phyloP scores from a whole-genome alignment of 2,797 vertebrate species.

The Pseudochirops corinnae region DNA sequence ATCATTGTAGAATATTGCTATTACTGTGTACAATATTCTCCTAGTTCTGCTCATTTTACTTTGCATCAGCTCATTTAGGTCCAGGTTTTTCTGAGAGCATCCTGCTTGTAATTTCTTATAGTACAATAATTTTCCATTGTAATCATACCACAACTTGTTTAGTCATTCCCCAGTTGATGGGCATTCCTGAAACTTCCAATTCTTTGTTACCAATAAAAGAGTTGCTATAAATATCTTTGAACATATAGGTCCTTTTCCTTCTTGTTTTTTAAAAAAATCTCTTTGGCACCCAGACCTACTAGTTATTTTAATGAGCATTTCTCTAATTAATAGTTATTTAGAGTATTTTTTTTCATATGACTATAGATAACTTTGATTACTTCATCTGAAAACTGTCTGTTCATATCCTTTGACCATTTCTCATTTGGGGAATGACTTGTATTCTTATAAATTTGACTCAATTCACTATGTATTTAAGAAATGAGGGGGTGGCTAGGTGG shows the following conservation, averaged over 20 bases:
- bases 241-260: too few relatives aligned
- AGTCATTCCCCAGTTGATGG: not conserved
- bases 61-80: not conserved
- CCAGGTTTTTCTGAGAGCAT: not conserved
- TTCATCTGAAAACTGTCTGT: too few relatives aligned
- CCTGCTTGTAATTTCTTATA: not conserved
- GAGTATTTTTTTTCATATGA: too few relatives aligned
- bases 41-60: not conserved
- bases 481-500: too few relatives aligned
- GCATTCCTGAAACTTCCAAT: not conserved
- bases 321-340: too few relatives aligned
- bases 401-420: not conserved
- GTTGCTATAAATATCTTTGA: too few relatives aligned
- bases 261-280: too few relatives aligned
- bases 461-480: not conserved
- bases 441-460: not conserved
- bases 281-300: too few relatives aligned
- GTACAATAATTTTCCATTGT: too few relatives aligned
- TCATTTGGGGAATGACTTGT: not conserved
- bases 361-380: too few relatives aligned
- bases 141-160: not conserved
- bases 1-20: not conserved
- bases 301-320: too few relatives aligned
- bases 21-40: not conserved
- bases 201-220: not conserved